Conservation (phyloP, 1,140 invertebrate genomes). For the Penaeus indicus region DNA sequence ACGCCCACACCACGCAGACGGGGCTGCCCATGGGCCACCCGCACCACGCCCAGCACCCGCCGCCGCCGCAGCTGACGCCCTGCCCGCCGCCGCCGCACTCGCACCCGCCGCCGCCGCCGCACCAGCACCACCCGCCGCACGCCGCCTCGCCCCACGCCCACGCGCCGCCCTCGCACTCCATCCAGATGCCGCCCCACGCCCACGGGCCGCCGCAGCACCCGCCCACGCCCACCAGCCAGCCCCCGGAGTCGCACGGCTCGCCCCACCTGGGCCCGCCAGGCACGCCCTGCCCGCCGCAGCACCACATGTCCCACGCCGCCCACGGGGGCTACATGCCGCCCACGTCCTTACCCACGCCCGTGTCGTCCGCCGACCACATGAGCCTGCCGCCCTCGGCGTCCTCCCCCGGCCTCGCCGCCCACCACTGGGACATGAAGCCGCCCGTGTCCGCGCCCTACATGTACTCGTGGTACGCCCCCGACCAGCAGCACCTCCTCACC, state of each 20-base stretch:
- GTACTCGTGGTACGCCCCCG: slow-evolving; percentile 83
- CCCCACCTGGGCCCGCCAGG: slow-evolving; percentile 39
- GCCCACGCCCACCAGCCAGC: slow-evolving; percentile 61
- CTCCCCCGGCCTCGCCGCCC: slow-evolving; percentile 74
- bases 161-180: slow-evolving; percentile 48
- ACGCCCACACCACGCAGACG: slow-evolving; percentile 68
- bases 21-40: slow-evolving; percentile 63
- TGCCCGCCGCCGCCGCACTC: slow-evolving; percentile 56
- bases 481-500: slow-evolving; percentile 81
- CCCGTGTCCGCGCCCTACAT: slow-evolving; percentile 74
- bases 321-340: slow-evolving; percentile 75
- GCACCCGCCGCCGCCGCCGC: slow-evolving; percentile 36
- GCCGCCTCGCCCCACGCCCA: slow-evolving; percentile 54
- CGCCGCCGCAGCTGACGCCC: slow-evolving; percentile 51
- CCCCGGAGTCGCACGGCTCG: slow-evolving; percentile 38
- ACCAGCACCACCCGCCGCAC: slow-evolving; percentile 53
- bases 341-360: slow-evolving; percentile 80
- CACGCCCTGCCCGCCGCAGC: slow-evolving; percentile 52
- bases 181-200: slow-evolving; percentile 51
- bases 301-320: slow-evolving; percentile 79
- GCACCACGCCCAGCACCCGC: slow-evolving; percentile 60
- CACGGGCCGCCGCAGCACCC: slow-evolving; percentile 61
- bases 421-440: slow-evolving; percentile 79
- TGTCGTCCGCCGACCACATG: slow-evolving; percentile 70
- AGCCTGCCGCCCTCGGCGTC: slow-evolving; percentile 73